Base-by-base conservation (phyloP, 2,888 invertebrate genomes). In the Cistogaster globosa region DNA sequence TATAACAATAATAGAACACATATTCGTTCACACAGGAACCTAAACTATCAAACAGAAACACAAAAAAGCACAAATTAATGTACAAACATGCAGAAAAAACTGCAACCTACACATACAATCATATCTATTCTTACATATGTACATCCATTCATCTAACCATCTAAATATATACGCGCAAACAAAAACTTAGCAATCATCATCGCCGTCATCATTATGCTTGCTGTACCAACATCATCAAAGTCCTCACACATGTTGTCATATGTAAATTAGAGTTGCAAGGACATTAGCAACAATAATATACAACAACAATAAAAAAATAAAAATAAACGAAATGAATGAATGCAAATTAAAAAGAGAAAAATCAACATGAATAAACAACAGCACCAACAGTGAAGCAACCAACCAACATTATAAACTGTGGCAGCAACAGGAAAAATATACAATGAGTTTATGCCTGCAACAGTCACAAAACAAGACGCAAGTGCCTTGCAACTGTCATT, bases 401-500 rank as follows among this genome's bases (percentile, higher is more conserved):
- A 69, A 65, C 45, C 68, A 82, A 72, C 79, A 79, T 69, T 74
- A 83, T 78, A 72, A 79, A 83, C 79, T 72, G 63, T 74, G 74
- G 78, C 82, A 85, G 78, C 85, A 85, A 81, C 78, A 82, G 82
- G 85, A 85, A 69, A 58, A 69, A 71, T 69, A 57, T 72, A 72
- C 81, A 83, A 83, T 57, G 68, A 65, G 78, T 82, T 82, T 71
- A n/a, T 84, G 84, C 84, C 80, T 80, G 84, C 76, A 80, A 81
- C 80, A 84, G 76, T 81, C 84, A 78, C 69, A 77, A 82, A 82
- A 82, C 82, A 82, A 81, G 78, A 86, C 80, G 86, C 76, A 77
- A 83, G 80, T 74, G 86, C 80, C 86, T 80, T 77, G 80, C 80
- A 83, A 83, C 77, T 83, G 83, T 81, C 86, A 86, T 86, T 81